Base-by-base conservation (phyloP, 2,113 vertebrate genomes). In the Procavia capensis region DNA sequence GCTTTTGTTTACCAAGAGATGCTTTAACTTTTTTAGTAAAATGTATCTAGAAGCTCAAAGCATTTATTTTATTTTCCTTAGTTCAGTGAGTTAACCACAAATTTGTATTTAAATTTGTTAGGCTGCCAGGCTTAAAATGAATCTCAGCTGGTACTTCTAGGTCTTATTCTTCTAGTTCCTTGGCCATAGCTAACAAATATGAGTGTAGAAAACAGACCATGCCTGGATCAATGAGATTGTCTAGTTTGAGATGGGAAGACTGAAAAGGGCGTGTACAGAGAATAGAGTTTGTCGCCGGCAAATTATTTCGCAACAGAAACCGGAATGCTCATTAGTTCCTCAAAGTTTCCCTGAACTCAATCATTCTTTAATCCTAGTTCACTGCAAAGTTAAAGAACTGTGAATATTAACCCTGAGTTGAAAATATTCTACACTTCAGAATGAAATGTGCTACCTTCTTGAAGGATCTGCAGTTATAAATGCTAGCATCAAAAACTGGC, bases 61-160 rank as follows among this genome's bases (percentile, higher is more conserved):
- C n/a, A n/a, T n/a, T n/a, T n/a, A n/a, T n/a, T 61, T 76, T 54
- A 92, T 27, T 14, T 83, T 74, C 47, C 74, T 91, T 82, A 34
- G 11, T 70, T 90, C 43, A 64, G n/a, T 74, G 66, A 79, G 64
- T 75, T 85, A 90, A 47, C 43, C 79, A 47, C 10, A 85, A 63
- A 79, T 83, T 84, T 59, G 17, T n/a, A 81, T 88, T 93, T 85
- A 94, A 95, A 93, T 50, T 43, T 83, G 72, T 27, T 84, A 86
- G 82, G 5, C 27, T 78, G 4, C 13, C 6, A 85, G 39, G 59
- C 19, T 66, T 54, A 90, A 19, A 93, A 14, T 70, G 45, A 61
- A 7, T 64, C 43, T 89, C 76, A 6, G 16, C 34, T 80, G 34
- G 17, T 70, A 72, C 74, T 85, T 80, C 57, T 22, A 59, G 57